Conservation (phyloP, 1,140 invertebrate species). For the Cyphomyrmex costatus region DNA sequence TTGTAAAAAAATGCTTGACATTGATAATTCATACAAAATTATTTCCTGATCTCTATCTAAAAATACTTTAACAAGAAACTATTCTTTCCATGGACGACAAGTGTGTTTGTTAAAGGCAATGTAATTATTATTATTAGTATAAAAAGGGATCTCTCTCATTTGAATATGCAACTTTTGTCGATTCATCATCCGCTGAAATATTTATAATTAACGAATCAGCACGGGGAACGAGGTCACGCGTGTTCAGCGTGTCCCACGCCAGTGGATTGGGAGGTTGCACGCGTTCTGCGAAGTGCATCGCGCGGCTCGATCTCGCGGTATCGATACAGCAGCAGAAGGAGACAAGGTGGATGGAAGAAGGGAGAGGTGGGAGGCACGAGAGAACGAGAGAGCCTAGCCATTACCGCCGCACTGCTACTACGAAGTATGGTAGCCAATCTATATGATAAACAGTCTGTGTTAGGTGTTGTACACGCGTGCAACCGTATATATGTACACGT, state of each 20-base stretch:
- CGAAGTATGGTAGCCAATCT: conserved; percentile 79
- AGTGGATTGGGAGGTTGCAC: conserved; percentile 25
- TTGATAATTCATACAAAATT: too few relatives aligned
- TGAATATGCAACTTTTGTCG: background rate
- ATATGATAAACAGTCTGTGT: conserved; percentile 84
- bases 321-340: conserved; percentile 36
- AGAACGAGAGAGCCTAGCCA: conserved; percentile 58
- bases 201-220: conserved; percentile 2
- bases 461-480: conserved; percentile 55
- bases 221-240: conserved; percentile 17
- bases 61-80: too few relatives aligned
- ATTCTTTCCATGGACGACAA: too few relatives aligned
- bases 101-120: background rate
- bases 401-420: conserved; percentile 68
- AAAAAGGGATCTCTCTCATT: background rate
- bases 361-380: background rate
- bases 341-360: background rate
- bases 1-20: too few relatives aligned
- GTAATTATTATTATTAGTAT: background rate
- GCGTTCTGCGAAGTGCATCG: conserved; percentile 41
- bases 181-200: background rate
- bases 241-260: conserved; percentile 43
- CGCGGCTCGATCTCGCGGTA: conserved; percentile 44
- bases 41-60: too few relatives aligned
- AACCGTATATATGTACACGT: conserved; percentile 51